Percentiles rank a stretch among this genome's conserved stretches.
phyloP scores from a whole-genome alignment of 2,113 vertebrate genomes.

The Marcusenius ussheri region DNA sequence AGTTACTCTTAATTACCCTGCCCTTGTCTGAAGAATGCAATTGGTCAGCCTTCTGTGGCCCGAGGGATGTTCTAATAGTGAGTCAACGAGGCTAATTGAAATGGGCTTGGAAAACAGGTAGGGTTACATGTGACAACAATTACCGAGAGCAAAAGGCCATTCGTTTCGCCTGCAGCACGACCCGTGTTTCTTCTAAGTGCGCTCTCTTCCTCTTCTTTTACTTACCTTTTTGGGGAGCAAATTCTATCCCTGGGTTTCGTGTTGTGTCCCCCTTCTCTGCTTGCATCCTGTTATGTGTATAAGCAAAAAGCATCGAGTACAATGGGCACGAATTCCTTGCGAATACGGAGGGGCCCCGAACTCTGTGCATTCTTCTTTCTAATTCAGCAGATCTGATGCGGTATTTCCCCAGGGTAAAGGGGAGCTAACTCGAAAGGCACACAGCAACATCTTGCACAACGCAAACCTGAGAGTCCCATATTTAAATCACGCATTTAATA shows the following conservation, averaged over 20 bases:
- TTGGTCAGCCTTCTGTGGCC: slow-evolving; percentile 47
- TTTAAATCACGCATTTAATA: not conserved
- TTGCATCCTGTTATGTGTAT: slow-evolving; percentile 8
- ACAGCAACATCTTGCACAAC: not conserved
- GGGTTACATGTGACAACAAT: slow-evolving; percentile 75
- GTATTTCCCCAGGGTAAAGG: not conserved
- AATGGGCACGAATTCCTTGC: not conserved
- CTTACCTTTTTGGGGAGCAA: slow-evolving; percentile 9
- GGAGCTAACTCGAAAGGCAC: not conserved
- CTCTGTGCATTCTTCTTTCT: not conserved
- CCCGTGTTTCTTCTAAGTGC: slow-evolving; percentile 34
- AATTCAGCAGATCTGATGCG: not conserved
- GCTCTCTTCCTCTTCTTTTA: slow-evolving; percentile 26
- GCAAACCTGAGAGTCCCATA: not conserved
- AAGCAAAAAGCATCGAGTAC: not conserved
- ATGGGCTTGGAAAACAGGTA: slow-evolving; percentile 56
- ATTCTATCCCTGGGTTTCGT: slow-evolving; percentile 4
- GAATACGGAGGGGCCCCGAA: not conserved
- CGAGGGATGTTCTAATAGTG: slow-evolving; percentile 58
- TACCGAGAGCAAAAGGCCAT: slow-evolving; percentile 57
- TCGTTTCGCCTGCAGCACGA: slow-evolving; percentile 50
- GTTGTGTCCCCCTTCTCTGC: not conserved
- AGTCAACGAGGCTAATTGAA: slow-evolving; percentile 66
- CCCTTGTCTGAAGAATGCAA: slow-evolving; percentile 34
- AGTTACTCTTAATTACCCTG: slow-evolving; percentile 31